phyloP scores from a whole-genome alignment of 1,140 invertebrate species.

The Trichogramma pretiosum region DNA sequence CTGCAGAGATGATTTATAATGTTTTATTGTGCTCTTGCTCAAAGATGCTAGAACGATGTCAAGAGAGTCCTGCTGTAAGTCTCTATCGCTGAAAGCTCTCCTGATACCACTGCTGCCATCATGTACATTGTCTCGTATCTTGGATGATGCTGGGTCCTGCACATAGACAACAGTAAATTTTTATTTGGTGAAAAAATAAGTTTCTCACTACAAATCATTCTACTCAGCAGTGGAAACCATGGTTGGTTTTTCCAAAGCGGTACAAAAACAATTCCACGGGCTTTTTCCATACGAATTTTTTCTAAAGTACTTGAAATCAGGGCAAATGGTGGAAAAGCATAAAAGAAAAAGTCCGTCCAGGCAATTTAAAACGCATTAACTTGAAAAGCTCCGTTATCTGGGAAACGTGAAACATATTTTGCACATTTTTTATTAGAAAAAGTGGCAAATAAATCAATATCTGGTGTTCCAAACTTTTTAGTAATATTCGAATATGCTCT shows the following conservation, averaged over 20 bases:
- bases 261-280: slow-evolving; percentile 17
- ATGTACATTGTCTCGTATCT: slow-evolving; percentile 2
- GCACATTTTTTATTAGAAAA: slow-evolving; percentile 22
- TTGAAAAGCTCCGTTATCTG: slow-evolving; percentile 14
- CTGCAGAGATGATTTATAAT: not conserved
- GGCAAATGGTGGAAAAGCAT: slow-evolving; percentile 14
- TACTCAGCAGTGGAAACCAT: slow-evolving; percentile 9
- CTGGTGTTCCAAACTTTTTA: slow-evolving; percentile 22
- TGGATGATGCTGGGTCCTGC: slow-evolving; percentile 10
- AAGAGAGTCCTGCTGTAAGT: slow-evolving; percentile 13
- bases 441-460: slow-evolving; percentile 24
- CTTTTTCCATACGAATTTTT: slow-evolving; percentile 19
- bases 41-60: slow-evolving; percentile 23
- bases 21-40: slow-evolving; percentile 4
- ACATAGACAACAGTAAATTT: slow-evolving; percentile 17
- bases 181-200: slow-evolving; percentile 16
- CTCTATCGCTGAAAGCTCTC: slow-evolving; percentile 14
- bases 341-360: slow-evolving; percentile 7
- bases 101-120: slow-evolving; percentile 22
- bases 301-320: slow-evolving; percentile 1
- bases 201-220: slow-evolving; percentile 5
- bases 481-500: slow-evolving; percentile 11
- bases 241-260: slow-evolving; percentile 17
- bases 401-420: slow-evolving; percentile 21
- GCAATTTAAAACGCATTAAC: slow-evolving; percentile 20